Conservation (phyloP, 2,888 invertebrate species). For the Cryptus armator region DNA sequence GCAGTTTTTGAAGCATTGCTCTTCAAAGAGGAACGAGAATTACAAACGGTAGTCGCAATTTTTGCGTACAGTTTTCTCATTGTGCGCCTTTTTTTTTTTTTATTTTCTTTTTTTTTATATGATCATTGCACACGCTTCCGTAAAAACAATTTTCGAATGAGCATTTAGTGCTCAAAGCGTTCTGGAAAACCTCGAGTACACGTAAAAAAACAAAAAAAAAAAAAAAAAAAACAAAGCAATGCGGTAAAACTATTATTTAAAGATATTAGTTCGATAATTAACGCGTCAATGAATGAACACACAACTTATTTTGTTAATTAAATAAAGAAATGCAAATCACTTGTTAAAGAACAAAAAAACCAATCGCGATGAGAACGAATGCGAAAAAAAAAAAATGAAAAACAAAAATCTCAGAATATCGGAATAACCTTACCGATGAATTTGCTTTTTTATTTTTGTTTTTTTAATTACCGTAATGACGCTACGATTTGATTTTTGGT, state of each 20-base stretch:
- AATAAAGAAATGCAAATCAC: background rate
- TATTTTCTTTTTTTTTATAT: background rate
- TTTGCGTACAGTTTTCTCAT: background rate
- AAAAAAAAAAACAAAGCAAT: constrained; percentile 26
- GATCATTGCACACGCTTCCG: background rate
- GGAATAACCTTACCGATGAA: background rate
- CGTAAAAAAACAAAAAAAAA: constrained; percentile 7
- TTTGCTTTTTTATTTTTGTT: background rate
- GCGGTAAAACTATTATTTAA: constrained; percentile 37
- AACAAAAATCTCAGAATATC: background rate
- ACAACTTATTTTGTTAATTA: background rate
- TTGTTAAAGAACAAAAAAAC: background rate
- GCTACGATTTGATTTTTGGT: background rate
- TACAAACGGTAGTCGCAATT: background rate
- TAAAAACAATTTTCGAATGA: background rate
- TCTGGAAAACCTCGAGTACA: constrained; percentile 14
- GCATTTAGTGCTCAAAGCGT: background rate
- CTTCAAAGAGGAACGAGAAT: constrained; percentile 32
- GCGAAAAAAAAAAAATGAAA: no score
- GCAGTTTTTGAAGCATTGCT: constrained; percentile 24
- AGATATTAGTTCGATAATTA: constrained; percentile 3
- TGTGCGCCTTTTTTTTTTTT: constrained; percentile 4
- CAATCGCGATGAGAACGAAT: background rate
- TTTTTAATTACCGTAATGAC: background rate
- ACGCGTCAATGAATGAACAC: constrained; percentile 23